phyloP scores from a whole-genome alignment of 2,113 vertebrate genomes.

The Rhodinocichla rosea region DNA sequence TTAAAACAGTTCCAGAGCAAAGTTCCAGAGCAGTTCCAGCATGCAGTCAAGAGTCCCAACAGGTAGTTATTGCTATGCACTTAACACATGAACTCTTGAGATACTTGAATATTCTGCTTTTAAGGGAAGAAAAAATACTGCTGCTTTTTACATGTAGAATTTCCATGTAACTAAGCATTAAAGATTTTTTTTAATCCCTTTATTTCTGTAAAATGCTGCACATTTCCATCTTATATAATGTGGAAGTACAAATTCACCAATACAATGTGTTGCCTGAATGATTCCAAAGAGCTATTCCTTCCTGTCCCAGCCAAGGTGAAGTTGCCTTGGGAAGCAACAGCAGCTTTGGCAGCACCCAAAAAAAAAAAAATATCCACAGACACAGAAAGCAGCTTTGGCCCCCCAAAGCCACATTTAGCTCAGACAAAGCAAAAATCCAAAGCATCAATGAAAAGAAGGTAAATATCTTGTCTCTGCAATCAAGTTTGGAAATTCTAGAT shows the following conservation, averaged over 20 bases:
- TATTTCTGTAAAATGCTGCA: not conserved
- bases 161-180: not conserved
- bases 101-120: not conserved
- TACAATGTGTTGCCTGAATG: not conserved
- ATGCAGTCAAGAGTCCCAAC: not conserved
- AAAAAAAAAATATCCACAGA: not conserved
- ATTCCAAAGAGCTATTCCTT: not conserved
- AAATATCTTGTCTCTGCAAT: not conserved
- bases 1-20: not conserved
- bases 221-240: not conserved
- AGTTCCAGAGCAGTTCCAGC: too few relatives aligned
- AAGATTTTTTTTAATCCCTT: not conserved
- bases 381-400: not conserved
- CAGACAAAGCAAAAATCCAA: not conserved
- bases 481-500: not conserved
- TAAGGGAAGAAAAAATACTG: not conserved
- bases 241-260: not conserved
- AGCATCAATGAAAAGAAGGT: not conserved
- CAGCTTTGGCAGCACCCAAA: not conserved
- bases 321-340: not conserved
- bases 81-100: not conserved
- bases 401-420: not conserved
- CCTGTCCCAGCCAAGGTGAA: not conserved
- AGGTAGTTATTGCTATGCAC: not conserved
- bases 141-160: rapidly evolving